Percentiles rank a stretch among this genome's conserved stretches.
Conservation (phyloP, 2,797 vertebrate genomes). For the Pelochelys cantorii region DNA sequence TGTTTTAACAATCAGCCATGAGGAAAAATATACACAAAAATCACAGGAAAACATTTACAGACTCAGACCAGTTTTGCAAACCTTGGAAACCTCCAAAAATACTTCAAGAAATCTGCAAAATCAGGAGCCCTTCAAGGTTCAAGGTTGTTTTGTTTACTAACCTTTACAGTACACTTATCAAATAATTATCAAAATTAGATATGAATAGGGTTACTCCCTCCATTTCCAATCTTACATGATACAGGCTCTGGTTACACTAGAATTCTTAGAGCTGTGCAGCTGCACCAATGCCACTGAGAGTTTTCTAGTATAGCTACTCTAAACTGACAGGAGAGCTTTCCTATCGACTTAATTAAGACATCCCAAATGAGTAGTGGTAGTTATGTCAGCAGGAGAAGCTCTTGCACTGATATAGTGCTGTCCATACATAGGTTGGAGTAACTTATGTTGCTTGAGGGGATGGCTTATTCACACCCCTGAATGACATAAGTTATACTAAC, state of each 20-base stretch:
- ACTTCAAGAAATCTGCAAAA: neutral
- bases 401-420: neutral
- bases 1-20: neutral
- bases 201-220: neutral
- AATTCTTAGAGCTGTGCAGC: neutral
- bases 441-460: too few species aligned
- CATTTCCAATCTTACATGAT: neutral
- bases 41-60: neutral
- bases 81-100: neutral
- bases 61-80: neutral
- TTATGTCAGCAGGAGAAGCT: neutral
- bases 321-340: neutral
- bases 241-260: neutral
- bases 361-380: neutral
- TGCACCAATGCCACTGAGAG: neutral
- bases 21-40: neutral
- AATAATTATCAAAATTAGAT: neutral
- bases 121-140: neutral
- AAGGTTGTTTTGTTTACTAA: neutral
- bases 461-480: too few species aligned
- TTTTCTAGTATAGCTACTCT: neutral
- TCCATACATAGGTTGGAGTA: neutral
- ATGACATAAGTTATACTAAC: neutral
- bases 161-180: neutral
- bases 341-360: neutral